A percentile compares a stretch with the other conserved stretches of the same genome.
Evolutionary conservation across 2,797 vertebrate genomes (phyloP).

Genomic region (Lepidocolaptes lacrymiger): DNA sequence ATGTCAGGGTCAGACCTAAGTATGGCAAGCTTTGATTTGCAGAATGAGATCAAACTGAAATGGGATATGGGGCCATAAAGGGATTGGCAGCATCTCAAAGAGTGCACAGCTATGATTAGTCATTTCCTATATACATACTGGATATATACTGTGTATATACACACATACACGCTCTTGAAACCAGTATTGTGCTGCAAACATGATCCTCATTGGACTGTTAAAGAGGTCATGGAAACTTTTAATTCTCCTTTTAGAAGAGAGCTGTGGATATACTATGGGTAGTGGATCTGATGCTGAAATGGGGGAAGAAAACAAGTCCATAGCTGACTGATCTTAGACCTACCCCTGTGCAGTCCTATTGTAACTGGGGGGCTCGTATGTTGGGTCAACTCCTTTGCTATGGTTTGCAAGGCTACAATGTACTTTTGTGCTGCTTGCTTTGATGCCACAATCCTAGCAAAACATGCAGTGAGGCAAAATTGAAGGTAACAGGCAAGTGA

Average conservation of each 20-base stretch:
- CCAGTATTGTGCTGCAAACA: not conserved
- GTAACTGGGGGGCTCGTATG: accelerated
- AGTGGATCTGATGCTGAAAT: not conserved
- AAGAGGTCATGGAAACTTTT: not conserved
- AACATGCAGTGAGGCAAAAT: not conserved
- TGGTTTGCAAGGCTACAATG: not conserved
- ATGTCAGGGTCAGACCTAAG: not conserved
- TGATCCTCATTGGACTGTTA: not conserved
- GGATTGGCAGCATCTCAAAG: slow-evolving; percentile 53
- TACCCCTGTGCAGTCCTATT: not conserved
- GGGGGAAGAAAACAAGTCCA: not conserved
- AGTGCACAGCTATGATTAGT: slow-evolving; percentile 31
- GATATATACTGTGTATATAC: not conserved
- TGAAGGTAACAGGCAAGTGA: not conserved
- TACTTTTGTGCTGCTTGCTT: not conserved
- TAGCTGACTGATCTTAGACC: not conserved
- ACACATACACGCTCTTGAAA: not conserved
- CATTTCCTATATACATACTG: slow-evolving; percentile 15
- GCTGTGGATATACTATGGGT: not conserved
- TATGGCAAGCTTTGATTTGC: not conserved
- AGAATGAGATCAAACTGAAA: slow-evolving; percentile 41
- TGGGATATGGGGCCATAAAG: not conserved
- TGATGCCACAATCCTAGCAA: not conserved
- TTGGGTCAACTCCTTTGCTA: not conserved
- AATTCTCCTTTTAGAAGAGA: not conserved